Percentiles rank a stretch among this genome's conserved stretches.
phyloP scores from a whole-genome alignment of 2,113 vertebrate species.

The Falcunculus frontatus region DNA sequence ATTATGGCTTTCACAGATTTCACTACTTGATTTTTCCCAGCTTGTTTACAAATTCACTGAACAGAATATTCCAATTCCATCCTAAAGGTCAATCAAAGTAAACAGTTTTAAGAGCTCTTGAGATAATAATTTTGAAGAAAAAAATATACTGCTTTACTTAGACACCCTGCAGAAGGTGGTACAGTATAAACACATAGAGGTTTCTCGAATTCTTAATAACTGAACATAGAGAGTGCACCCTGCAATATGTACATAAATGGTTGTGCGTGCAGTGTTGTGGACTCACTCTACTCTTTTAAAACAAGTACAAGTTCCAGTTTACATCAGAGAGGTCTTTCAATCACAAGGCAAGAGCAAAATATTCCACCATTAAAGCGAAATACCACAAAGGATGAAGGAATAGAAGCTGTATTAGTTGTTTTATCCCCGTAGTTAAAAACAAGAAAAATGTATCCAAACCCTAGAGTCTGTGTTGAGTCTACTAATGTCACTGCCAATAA shows the following conservation, averaged over 20 bases:
- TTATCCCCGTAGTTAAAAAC: not conserved
- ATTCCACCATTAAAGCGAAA: not conserved
- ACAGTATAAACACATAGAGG: not conserved
- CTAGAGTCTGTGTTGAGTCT: constrained; percentile 35
- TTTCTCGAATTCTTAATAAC: not conserved
- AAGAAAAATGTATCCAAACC: constrained; percentile 12
- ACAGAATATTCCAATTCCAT: not conserved
- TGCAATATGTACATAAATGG: not conserved
- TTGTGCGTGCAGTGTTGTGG: not conserved
- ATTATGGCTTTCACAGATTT: not conserved
- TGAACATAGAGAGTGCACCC: not conserved
- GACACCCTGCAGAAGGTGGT: not conserved
- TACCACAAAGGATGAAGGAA: not conserved
- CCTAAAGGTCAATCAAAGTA: not conserved
- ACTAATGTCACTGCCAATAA: not conserved
- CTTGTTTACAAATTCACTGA: not conserved
- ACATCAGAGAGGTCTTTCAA: not conserved
- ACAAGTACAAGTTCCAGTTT: not conserved
- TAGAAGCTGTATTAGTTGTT: not conserved
- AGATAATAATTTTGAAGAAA: not conserved
- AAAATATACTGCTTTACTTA: not conserved
- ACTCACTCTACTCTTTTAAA: not conserved
- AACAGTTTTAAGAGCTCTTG: not conserved
- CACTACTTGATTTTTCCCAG: not conserved
- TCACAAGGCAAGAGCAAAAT: not conserved